Conservation (phyloP, 2,888 invertebrate genomes). For the Eupelmus urozonus region DNA sequence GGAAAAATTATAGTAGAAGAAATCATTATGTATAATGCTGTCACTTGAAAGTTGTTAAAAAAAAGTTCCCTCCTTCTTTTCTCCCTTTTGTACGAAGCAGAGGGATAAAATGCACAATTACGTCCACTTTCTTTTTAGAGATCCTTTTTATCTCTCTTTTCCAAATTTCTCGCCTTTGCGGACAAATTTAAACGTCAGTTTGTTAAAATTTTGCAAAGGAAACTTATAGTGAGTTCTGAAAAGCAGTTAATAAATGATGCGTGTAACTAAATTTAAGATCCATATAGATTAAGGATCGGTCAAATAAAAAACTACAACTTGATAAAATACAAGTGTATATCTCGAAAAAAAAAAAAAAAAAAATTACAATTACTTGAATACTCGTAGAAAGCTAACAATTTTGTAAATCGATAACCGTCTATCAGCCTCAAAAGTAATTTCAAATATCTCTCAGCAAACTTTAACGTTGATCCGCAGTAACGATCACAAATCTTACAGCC, state of each 20-base stretch:
- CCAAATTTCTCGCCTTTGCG: neutral
- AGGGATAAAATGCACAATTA: constrained; percentile 19
- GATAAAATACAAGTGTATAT: neutral
- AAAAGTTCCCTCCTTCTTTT: constrained; percentile 8
- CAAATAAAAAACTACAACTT: too few species aligned
- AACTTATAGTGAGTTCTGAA: neutral
- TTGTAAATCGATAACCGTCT: neutral
- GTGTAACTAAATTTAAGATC: neutral
- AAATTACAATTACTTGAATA: neutral
- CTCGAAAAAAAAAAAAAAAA: neutral
- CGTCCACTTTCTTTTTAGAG: constrained; percentile 2
- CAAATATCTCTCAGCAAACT: neutral
- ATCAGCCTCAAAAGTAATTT: neutral
- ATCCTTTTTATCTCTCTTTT: neutral
- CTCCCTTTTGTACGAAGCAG: neutral
- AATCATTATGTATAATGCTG: constrained; percentile 13
- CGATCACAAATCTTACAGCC: neutral
- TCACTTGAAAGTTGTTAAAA: constrained; percentile 29
- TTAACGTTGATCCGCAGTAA: neutral
- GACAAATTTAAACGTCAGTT: constrained; percentile 1
- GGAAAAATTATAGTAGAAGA: constrained; percentile 13
- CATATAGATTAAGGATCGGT: neutral
- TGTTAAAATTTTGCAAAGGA: constrained; percentile 4
- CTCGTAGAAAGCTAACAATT: neutral
- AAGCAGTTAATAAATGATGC: neutral